Conservation (phyloP, 2,888 invertebrate species). For the Drosophila bunnanda region DNA sequence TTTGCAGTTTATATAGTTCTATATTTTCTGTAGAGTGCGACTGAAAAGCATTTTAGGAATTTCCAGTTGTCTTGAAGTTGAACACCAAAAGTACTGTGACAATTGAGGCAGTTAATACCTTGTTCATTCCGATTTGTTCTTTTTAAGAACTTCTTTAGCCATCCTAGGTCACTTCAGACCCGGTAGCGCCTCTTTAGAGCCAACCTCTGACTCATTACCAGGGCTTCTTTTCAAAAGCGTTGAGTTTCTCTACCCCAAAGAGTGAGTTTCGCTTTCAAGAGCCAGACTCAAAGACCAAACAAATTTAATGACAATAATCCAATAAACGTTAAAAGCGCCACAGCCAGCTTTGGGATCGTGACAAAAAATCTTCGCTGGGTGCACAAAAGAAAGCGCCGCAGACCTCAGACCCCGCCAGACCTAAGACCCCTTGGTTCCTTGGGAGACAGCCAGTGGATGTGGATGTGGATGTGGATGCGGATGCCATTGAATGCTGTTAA, state of each 20-base stretch:
- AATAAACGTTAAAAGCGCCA: slow-evolving; percentile 73
- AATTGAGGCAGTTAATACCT: not conserved
- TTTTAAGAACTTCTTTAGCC: not conserved
- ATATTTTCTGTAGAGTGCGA: not conserved
- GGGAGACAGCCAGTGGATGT: slow-evolving; percentile 22
- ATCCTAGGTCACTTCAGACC: slow-evolving; percentile 51
- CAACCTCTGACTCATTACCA: slow-evolving; percentile 67
- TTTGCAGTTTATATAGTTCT: not conserved
- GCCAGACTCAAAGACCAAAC: slow-evolving; percentile 25
- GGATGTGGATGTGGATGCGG: slow-evolving; percentile 16
- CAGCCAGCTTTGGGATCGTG: slow-evolving; percentile 62
- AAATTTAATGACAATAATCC: slow-evolving; percentile 80
- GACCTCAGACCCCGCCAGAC: slow-evolving; percentile 36
- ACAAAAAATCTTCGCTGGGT: slow-evolving; percentile 70
- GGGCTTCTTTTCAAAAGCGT: slow-evolving; percentile 27
- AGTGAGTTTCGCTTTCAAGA: slow-evolving; percentile 71
- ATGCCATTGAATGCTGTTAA: slow-evolving; percentile 63
- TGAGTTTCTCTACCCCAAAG: slow-evolving; percentile 51
- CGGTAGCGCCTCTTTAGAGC: slow-evolving; percentile 53
- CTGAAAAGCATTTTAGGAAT: slow-evolving; percentile 5
- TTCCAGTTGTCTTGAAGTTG: slow-evolving; percentile 1
- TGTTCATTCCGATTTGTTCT: no score
- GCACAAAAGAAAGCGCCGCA: slow-evolving; percentile 75
- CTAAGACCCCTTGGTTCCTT: slow-evolving; percentile 39
- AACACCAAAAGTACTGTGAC: slow-evolving; percentile 1